A percentile compares a stretch with the other conserved stretches of the same genome.
Evolutionary conservation across 2,113 vertebrate genomes (phyloP).

Genomic region (Lycaon pictus): DNA sequence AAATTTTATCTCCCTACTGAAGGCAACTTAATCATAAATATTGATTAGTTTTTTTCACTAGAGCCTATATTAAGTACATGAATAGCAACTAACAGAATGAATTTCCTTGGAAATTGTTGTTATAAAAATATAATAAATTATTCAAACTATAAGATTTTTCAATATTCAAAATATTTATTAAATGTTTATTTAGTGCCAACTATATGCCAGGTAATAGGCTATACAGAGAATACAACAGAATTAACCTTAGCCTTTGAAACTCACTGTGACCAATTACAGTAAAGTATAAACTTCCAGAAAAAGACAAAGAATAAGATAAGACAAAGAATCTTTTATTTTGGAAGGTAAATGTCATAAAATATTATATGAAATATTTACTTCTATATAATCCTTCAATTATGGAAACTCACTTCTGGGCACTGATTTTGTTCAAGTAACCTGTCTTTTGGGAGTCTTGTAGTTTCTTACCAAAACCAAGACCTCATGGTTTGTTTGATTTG

Average conservation of each 20-base stretch:
- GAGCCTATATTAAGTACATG: background rate
- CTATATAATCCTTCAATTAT: background rate
- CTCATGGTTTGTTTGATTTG: background rate
- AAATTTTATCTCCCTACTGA: background rate
- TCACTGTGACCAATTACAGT: background rate
- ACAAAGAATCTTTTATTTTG: background rate
- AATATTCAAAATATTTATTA: background rate
- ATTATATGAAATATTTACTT: background rate
- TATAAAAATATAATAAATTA: background rate
- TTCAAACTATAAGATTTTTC: background rate
- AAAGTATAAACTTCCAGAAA: background rate
- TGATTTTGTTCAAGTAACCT: background rate
- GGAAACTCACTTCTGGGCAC: background rate
- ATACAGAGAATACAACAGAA: background rate
- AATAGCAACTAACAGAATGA: background rate
- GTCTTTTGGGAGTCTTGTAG: background rate
- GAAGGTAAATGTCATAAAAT: background rate
- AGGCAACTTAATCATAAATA: constrained; percentile 6
- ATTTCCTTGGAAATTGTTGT: background rate
- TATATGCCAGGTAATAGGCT: background rate
- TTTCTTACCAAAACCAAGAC: background rate
- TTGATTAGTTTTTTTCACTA: background rate
- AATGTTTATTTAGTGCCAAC: background rate
- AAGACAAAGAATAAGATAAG: background rate
- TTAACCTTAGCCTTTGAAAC: background rate